Conservation (phyloP, 1,140 invertebrate genomes). For the Drosophila melanica region DNA sequence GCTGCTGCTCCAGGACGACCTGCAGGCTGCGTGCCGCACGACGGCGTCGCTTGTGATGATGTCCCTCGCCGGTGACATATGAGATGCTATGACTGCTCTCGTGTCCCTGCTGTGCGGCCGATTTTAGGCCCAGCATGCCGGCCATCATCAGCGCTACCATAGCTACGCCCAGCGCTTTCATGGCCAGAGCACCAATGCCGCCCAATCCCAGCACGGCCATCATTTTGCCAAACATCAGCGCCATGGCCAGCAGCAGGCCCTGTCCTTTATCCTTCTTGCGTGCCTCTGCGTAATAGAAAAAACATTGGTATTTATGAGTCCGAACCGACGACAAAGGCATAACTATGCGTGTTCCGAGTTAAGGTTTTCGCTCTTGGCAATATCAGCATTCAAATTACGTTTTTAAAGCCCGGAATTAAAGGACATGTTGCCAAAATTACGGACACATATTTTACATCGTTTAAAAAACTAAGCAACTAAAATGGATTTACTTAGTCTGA, state of each 20-base stretch:
- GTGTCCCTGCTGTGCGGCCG: slow-evolving; percentile 86
- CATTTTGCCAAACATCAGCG: slow-evolving; percentile 90
- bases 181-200: slow-evolving; percentile 88
- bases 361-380: background rate
- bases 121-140: slow-evolving; percentile 89
- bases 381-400: background rate
- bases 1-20: slow-evolving; percentile 25
- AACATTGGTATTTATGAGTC: slow-evolving; percentile 28
- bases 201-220: slow-evolving; percentile 89
- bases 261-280: slow-evolving; percentile 86
- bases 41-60: slow-evolving; percentile 85
- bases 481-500: too few relatives aligned
- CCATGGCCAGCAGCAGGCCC: slow-evolving; percentile 86
- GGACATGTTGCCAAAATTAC: background rate
- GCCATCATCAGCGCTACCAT: slow-evolving; percentile 90
- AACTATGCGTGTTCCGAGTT: slow-evolving; percentile 1
- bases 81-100: slow-evolving; percentile 89
- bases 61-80: slow-evolving; percentile 87
- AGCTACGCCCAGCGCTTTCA: slow-evolving; percentile 89
- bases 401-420: background rate
- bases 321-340: background rate
- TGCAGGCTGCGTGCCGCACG: slow-evolving; percentile 66
- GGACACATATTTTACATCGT: background rate
- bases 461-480: background rate
- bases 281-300: slow-evolving; percentile 80